A percentile compares a stretch with the other conserved stretches of the same genome.
Evolutionary conservation across 2,797 vertebrate genomes (phyloP).

Genomic region (Tapirus indicus): DNA sequence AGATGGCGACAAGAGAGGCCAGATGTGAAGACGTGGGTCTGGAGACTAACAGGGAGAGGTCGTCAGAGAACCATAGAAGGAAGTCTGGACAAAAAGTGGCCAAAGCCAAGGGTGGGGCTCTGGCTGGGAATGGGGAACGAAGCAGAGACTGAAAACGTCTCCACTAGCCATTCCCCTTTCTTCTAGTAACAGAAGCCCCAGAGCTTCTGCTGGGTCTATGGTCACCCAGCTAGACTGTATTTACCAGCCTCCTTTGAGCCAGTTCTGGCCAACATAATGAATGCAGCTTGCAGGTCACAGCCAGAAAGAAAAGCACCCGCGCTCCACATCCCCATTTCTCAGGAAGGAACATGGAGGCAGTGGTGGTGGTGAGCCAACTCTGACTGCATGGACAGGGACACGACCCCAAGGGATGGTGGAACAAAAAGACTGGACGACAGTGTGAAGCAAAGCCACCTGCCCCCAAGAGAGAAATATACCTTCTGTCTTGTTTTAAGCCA

Average conservation of each 20-base stretch:
- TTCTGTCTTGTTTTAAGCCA: background rate
- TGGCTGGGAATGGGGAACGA: background rate
- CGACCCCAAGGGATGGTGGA: background rate
- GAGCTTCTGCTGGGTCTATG: background rate
- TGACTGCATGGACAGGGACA: background rate
- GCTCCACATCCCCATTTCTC: background rate
- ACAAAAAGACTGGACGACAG: background rate
- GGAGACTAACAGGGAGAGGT: background rate
- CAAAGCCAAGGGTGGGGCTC: background rate
- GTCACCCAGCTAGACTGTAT: background rate
- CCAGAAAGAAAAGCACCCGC: background rate
- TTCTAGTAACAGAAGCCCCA: background rate
- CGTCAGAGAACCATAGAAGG: background rate
- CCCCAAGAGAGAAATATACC: background rate
- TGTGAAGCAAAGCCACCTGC: background rate
- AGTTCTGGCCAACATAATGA: background rate
- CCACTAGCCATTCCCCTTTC: background rate
- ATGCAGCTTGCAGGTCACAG: background rate
- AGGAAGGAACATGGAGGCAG: background rate
- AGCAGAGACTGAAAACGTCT: background rate
- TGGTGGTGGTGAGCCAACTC: background rate
- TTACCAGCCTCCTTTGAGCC: background rate
- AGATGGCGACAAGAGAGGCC: background rate
- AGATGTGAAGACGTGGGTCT: background rate
- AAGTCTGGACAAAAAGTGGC: background rate